phyloP scores from a whole-genome alignment of 2,888 invertebrate genomes.

The Papilio protenor region DNA sequence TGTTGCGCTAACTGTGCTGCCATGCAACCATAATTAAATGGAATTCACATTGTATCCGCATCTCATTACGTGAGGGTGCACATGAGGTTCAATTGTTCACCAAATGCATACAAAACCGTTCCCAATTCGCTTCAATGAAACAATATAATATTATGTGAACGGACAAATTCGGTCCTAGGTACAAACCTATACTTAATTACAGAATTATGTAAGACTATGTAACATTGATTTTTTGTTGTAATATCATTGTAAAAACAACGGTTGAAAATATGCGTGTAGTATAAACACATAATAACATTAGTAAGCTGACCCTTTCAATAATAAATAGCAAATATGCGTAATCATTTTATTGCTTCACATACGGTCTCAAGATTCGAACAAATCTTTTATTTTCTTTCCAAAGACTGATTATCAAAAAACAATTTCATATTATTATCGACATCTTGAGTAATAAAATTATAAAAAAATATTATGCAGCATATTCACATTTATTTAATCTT shows the following conservation, averaged over 20 bases:
- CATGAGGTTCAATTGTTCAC: constrained; percentile 37
- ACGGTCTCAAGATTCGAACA: too few species aligned
- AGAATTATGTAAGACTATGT: constrained; percentile 3
- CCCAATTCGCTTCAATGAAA: constrained; percentile 20
- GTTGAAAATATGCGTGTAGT: too few species aligned
- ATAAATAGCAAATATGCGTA: constrained; percentile 6
- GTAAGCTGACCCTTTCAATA: not conserved
- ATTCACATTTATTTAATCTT: too few species aligned
- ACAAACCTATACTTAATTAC: too few species aligned
- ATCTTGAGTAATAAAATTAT: too few species aligned
- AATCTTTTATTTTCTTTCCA: too few species aligned
- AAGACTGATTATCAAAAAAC: too few species aligned
- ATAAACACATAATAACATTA: too few species aligned
- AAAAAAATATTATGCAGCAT: too few species aligned
- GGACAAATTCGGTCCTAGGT: not conserved
- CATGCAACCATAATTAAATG: constrained; percentile 34
- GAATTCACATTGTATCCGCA: constrained; percentile 40
- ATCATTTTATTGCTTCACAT: not conserved
- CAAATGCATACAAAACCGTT: constrained; percentile 35
- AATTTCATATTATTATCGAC: too few species aligned
- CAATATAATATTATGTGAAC: constrained; percentile 23
- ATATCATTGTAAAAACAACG: too few species aligned
- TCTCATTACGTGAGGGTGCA: constrained; percentile 41
- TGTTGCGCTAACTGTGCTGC: not conserved
- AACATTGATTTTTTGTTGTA: too few species aligned